These are phyloP conservation scores for Plectropomus leopardus DNA, from an alignment of 2,113 vertebrate genomes.

Conservation along the genomic window DNA sequence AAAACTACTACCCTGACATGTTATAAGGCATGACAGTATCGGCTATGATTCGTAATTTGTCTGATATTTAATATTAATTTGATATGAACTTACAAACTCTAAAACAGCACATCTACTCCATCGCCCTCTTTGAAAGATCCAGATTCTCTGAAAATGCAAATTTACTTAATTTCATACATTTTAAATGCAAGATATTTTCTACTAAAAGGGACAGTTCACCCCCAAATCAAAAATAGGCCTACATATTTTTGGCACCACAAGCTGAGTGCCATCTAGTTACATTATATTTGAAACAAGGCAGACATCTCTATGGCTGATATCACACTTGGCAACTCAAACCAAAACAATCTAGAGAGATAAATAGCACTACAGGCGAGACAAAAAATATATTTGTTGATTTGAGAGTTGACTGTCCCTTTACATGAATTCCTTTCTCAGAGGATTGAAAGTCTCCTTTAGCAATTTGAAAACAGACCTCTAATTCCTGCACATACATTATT, in stretches of 20 bases:
- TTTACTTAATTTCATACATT: not conserved
- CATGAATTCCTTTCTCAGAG: not conserved
- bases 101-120: not conserved
- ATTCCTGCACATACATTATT: not conserved
- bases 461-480: too few species aligned
- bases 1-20: not conserved
- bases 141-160: not conserved
- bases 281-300: too few species aligned
- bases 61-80: not conserved
- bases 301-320: too few species aligned
- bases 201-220: too few species aligned
- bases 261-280: too few species aligned
- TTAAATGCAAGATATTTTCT: constrained; percentile 1
- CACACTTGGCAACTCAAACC: too few species aligned
- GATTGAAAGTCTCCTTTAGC: not conserved
- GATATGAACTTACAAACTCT: not conserved
- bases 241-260: too few species aligned
- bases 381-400: too few species aligned
- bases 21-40: not conserved
- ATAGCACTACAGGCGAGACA: too few species aligned
- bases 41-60: not conserved
- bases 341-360: too few species aligned
- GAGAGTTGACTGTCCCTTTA: too few species aligned
- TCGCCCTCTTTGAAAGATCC: not conserved
- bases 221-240: too few species aligned